These are phyloP conservation scores for Lutjanus campechanus DNA, from an alignment of 2,797 vertebrate species.

Conservation along the genomic window DNA sequence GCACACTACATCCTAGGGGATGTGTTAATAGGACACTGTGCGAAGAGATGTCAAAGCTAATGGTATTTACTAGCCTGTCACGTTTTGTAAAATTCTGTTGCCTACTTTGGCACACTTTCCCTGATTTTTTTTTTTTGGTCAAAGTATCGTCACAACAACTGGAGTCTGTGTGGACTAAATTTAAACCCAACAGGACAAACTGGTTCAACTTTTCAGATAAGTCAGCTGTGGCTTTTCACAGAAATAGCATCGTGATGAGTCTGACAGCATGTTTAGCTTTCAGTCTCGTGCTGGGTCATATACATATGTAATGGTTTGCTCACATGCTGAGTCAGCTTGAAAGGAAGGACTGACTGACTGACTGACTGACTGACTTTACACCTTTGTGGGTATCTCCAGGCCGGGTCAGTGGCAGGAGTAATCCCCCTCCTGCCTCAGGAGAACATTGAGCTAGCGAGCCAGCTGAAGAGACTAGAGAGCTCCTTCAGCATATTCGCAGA, in stretches of 20 bases:
- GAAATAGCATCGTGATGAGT: slow-evolving; percentile 30
- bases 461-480: slow-evolving; percentile 94
- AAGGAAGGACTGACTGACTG: slow-evolving; percentile 37
- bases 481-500: slow-evolving; percentile 95
- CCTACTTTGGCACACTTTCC: neutral
- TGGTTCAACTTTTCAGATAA: slow-evolving; percentile 39
- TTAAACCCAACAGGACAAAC: slow-evolving; percentile 53
- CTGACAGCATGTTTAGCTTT: neutral
- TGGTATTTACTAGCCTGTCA: neutral
- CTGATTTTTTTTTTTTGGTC: neutral
- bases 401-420: slow-evolving; percentile 72
- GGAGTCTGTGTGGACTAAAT: neutral
- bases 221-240: slow-evolving; percentile 27
- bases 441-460: slow-evolving; percentile 91
- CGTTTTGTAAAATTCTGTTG: neutral
- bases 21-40: slow-evolving; percentile 35
- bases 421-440: slow-evolving; percentile 85
- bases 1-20: slow-evolving; percentile 57
- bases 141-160: neutral
- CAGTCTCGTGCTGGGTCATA: slow-evolving; percentile 19
- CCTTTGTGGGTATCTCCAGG: slow-evolving; percentile 67
- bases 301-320: slow-evolving; percentile 19
- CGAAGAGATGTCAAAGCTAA: slow-evolving; percentile 25
- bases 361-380: slow-evolving; percentile 45
- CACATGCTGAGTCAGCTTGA: slow-evolving; percentile 26